phyloP scores from a whole-genome alignment of 2,113 vertebrate species.

The Mastomys natalensis region DNA sequence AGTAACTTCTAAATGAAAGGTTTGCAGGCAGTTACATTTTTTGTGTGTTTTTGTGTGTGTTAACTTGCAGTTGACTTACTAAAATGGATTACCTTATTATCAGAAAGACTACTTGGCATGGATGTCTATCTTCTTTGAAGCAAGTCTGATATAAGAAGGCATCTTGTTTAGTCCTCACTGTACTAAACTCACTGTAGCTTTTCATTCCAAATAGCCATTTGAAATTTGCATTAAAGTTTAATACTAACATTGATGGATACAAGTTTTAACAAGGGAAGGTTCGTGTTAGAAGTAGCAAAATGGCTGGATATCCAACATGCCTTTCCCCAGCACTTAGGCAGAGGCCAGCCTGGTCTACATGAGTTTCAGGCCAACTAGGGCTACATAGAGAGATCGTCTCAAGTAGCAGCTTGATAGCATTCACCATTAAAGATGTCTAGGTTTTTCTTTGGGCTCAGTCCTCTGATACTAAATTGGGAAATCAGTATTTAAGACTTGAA shows the following conservation, averaged over 20 bases:
- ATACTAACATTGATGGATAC: neutral
- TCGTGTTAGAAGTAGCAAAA: neutral
- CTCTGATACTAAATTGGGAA: neutral
- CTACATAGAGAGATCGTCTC: neutral
- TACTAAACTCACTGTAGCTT: too few species aligned
- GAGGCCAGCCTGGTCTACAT: neutral
- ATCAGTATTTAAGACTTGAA: conserved; percentile 36
- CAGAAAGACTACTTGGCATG: conserved; percentile 2
- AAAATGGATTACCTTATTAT: conserved; percentile 36
- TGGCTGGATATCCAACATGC: neutral
- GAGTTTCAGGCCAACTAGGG: neutral
- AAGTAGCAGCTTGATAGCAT: conserved; percentile 17
- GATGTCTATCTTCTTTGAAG: neutral
- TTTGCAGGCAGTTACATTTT: neutral
- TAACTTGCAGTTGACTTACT: neutral
- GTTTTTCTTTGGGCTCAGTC: neutral
- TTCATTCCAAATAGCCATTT: neutral
- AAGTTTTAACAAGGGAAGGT: neutral
- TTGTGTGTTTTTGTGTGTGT: neutral
- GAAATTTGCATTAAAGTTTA: conserved; percentile 15
- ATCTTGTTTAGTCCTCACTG: neutral
- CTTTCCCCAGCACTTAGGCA: neutral
- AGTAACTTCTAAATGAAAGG: conserved; percentile 42
- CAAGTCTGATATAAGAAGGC: neutral
- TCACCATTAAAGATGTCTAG: conserved; percentile 18